Evolutionary conservation across 2,888 invertebrate genomes (phyloP).

Genomic region (Beris chalybata): DNA sequence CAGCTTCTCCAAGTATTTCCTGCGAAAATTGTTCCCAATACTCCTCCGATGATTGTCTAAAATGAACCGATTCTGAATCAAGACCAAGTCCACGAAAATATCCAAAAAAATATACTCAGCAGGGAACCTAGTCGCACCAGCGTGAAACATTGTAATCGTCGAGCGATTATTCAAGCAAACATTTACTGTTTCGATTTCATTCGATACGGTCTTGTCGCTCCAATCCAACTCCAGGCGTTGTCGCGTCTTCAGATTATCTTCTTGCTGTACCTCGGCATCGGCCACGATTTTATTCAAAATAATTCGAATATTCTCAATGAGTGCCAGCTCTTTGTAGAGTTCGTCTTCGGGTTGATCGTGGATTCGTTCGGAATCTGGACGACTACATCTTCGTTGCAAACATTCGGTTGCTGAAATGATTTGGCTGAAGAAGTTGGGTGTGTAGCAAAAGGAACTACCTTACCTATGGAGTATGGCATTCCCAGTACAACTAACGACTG

Average conservation of each 20-base stretch:
- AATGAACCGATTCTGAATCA: conserved; percentile 33
- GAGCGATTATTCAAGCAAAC: conserved; percentile 71
- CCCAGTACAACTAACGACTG: conserved; percentile 68
- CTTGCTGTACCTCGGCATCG: conserved; percentile 70
- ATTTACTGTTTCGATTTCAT: conserved; percentile 73
- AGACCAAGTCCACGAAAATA: background rate
- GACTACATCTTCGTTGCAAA: conserved; percentile 68
- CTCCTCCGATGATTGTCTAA: conserved; percentile 77
- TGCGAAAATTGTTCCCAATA: conserved; percentile 84
- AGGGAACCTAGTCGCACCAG: conserved; percentile 78
- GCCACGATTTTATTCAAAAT: conserved; percentile 64
- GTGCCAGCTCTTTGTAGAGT: conserved; percentile 71
- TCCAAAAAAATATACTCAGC: conserved; percentile 63
- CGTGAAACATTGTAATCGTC: conserved; percentile 72
- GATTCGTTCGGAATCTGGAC: conserved; percentile 73
- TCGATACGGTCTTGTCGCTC: conserved; percentile 85
- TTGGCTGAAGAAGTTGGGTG: background rate
- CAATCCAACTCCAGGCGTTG: conserved; percentile 84
- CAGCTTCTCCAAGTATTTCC: conserved; percentile 74
- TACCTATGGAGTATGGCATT: conserved; percentile 72
- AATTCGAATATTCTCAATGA: conserved; percentile 69
- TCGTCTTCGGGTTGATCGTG: conserved; percentile 77
- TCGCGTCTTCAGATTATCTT: conserved; percentile 78
- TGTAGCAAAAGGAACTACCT: conserved; percentile 5
- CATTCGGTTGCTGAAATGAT: conserved; percentile 65